Conservation (phyloP, 2,888 invertebrate genomes). For the Mylabris sibirica region DNA sequence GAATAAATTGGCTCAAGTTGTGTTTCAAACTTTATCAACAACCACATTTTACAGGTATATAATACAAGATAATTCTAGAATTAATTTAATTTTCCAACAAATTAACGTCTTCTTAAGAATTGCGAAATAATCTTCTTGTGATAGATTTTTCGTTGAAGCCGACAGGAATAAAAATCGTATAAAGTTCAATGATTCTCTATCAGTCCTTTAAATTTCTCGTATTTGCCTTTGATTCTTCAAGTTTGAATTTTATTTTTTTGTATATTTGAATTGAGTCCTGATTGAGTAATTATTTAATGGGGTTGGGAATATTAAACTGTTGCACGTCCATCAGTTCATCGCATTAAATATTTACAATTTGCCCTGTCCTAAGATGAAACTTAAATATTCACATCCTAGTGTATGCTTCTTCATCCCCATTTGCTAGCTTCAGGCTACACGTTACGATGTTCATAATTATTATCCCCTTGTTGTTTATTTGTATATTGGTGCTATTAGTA, state of each 20-base stretch:
- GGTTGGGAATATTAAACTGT: neutral
- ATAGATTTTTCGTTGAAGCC: too few species aligned
- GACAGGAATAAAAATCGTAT: neutral
- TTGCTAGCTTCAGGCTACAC: neutral
- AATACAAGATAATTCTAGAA: too few species aligned
- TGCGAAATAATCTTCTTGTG: too few species aligned
- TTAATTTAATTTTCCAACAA: too few species aligned
- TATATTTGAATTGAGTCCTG: neutral
- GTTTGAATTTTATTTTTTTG: neutral
- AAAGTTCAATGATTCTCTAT: neutral
- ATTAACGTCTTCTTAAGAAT: too few species aligned
- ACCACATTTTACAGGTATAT: too few species aligned
- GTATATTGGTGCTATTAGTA: conserved; percentile 8
- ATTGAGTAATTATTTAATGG: neutral
- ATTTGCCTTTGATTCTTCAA: neutral
- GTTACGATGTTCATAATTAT: conserved; percentile 17
- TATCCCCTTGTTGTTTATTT: conserved; percentile 15
- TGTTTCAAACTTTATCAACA: too few species aligned
- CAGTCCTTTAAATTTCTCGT: neutral
- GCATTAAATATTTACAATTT: conserved; percentile 44
- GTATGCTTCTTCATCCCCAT: conserved; percentile 5
- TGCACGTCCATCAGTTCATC: conserved; percentile 26
- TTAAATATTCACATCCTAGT: conserved; percentile 40
- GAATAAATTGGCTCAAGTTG: too few species aligned
- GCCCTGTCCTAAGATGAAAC: conserved; percentile 47